Evolutionary conservation across 2,888 invertebrate genomes (phyloP), one percentile per base, ranked within the genome.

Genomic region (Dione vanillae): DNA sequence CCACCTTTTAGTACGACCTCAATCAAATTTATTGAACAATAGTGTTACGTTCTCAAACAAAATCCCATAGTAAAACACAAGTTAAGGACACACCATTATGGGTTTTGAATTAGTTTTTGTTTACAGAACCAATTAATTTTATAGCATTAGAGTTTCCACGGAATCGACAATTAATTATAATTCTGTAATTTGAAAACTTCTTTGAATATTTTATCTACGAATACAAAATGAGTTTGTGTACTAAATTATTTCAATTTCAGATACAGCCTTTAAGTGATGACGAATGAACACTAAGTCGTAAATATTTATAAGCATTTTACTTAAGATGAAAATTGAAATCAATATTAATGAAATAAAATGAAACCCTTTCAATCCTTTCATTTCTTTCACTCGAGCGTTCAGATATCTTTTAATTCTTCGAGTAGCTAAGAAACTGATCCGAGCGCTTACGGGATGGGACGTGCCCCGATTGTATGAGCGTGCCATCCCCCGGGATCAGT

Each of bases 351-450:
- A 62, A 67, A 66, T 69, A 41, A 72, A 70, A 72, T 74, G 70
- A 68, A 74, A 52, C 67, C 70, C 65, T 69, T 72, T 67, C 45
- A 67, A 72, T 65, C 70, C 65, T 72, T 72, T 67, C 45, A 69
- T 70, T 65, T 72, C 65, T 62, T 66, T 68, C 68, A 47, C 65
- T 65, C 16, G 47, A 74, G 56, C 54, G 68, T 70, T 67, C 71
- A 65, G 72, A 75, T 69, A 67, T 75, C 71, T 72, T 77, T 76
- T 75, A 76, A 76, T 75, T 75, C 73, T 74, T 66, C 59, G 64
- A 75, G 75, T 68, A 75, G 74, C 74, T 70, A 70, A 76, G 73
- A 64, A 75, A 75, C 72, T 77, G 77, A 76, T 77, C 75, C 75
- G 43, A 37, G 65, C 72, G 75, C 75, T 74, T 74, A 75, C 74